A percentile compares a stretch with the other conserved stretches of the same genome.
These are phyloP conservation scores for Collichthys lucidus DNA, from an alignment of 2,113 vertebrate genomes.

Conservation along the genomic window DNA sequence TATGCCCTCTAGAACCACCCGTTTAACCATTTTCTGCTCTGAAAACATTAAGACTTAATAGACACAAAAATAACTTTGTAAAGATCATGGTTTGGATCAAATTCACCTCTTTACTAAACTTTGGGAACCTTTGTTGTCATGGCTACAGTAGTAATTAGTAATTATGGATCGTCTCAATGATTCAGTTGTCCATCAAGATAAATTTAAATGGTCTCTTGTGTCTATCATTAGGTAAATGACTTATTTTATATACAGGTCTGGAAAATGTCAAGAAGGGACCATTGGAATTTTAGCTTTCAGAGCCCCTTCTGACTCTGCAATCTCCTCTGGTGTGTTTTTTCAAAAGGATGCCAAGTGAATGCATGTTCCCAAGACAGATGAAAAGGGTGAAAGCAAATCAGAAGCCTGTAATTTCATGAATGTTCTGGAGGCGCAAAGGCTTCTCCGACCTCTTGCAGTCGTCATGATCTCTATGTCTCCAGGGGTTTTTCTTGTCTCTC, in stretches of 20 bases:
- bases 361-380: slow-evolving; percentile 6
- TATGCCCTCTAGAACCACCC: no score
- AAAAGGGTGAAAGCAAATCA: slow-evolving; percentile 21
- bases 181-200: not conserved
- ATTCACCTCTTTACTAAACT: no score
- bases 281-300: not conserved
- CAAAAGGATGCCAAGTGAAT: slow-evolving; percentile 26
- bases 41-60: no score
- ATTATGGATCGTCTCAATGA: not conserved
- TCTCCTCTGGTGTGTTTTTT: slow-evolving; percentile 5
- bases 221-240: not conserved
- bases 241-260: not conserved
- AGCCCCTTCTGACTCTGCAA: not conserved
- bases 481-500: slow-evolving; percentile 53
- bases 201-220: not conserved
- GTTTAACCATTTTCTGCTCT: no score
- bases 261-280: not conserved
- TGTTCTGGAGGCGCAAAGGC: slow-evolving; percentile 14
- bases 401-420: slow-evolving; percentile 38
- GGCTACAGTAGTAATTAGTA: not conserved
- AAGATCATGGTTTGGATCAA: no score
- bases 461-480: slow-evolving; percentile 32
- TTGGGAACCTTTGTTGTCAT: not conserved
- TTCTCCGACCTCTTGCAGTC: not conserved
- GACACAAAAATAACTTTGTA: not conserved